Base-by-base conservation (phyloP, 2,113 vertebrate genomes). In the Prietella phreatophila region DNA sequence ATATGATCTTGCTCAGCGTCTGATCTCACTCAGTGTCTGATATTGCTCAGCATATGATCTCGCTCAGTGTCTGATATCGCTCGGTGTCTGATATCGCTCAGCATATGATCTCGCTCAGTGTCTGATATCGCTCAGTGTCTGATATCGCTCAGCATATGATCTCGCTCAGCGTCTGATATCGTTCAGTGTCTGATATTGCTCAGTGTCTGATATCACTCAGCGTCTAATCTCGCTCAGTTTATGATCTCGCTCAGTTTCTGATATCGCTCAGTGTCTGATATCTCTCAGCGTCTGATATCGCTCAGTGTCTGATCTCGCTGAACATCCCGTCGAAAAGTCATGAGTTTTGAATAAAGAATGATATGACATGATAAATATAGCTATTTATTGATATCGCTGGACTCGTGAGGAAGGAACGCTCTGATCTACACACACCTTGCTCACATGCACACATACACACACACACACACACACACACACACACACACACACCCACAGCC, bases 371-470 rank as follows among this genome's bases (percentile, higher is more conserved):
- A 81, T 81, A 81, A 81, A 58, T 58, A 58, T 58, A 81, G 30
- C 55, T 36, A 22, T 81, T 81, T 81, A 81, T 81, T 81, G 90
- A 88, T 86, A 91, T 83, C 78, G 85, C 91, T 85, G 89, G 92
- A 58, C 53, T 55, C 50, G 6, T 17, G 27, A 53, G 1, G 50
- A 80, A 8, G 10, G 19, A 58, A 81, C 15, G 79, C 91, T 91
- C 85, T 94, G 93, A 75, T 83, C 67, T 58, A 58, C 71, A 47
- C 27, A 73, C 65, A 69, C 81, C 55, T 36, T 42, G 17, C 42
- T 22, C 85, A 39, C 30, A n/a, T n/a, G n/a, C n/a, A n/a, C n/a
- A n/a, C n/a, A n/a, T n/a, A 42, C 73, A 15, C 53, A 58, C n/a
- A 53, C 53, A 67, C 65, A 50, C 86, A 76, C 73, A 69, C 80